Conservation (phyloP, 2,797 vertebrate genomes). For the Gymnothorax reevesii region DNA sequence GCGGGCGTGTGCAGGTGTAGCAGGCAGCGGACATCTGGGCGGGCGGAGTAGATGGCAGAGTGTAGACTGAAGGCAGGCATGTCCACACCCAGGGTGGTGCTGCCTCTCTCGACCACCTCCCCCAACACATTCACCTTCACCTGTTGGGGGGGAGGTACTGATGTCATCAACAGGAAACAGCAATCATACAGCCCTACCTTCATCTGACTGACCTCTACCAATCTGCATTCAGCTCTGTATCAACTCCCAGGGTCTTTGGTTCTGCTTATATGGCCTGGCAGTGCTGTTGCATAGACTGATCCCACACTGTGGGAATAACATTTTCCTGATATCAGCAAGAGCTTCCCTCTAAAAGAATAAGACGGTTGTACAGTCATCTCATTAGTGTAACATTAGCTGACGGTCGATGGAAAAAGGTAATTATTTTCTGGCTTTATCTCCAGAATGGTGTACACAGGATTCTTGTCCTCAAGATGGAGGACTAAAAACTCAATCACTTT, state of each 20-base stretch:
- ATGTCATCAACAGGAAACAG: not conserved
- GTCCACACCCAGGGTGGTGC: conserved; percentile 82
- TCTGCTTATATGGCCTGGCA: not conserved
- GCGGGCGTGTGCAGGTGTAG: conserved; percentile 89
- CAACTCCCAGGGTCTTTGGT: not conserved
- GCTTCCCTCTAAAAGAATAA: not conserved
- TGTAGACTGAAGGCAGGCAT: conserved; percentile 84
- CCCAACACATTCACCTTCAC: conserved; percentile 94
- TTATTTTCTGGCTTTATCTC: not conserved
- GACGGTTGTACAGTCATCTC: not conserved
- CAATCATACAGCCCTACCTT: too few relatives aligned
- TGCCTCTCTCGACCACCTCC: conserved; percentile 89
- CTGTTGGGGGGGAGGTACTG: conserved; percentile 59
- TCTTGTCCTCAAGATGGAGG: too few relatives aligned
- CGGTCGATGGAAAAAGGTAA: not conserved
- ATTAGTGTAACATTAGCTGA: not conserved
- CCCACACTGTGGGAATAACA: not conserved
- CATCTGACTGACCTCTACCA: not conserved
- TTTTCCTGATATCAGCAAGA: not conserved
- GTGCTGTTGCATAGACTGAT: not conserved
- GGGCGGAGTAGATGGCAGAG: conserved; percentile 89
- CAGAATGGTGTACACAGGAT: not conserved
- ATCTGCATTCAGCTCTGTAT: not conserved
- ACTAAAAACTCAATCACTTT: too few relatives aligned
- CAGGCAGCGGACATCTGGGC: conserved; percentile 86